Conservation (phyloP, 2,113 vertebrate species). For the Sturnira hondurensis region DNA sequence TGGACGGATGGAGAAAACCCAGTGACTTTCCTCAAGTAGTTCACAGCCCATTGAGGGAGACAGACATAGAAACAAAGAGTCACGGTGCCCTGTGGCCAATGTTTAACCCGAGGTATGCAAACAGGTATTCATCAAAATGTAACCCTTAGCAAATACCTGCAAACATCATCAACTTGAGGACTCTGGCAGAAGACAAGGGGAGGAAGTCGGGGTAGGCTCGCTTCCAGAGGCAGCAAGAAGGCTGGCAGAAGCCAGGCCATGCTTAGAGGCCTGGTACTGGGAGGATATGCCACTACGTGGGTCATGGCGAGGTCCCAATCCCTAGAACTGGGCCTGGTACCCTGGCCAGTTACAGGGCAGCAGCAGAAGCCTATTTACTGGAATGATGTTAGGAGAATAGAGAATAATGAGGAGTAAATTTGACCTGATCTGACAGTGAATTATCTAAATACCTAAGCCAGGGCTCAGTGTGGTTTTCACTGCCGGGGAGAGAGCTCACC, state of each 20-base stretch:
- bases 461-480: not conserved
- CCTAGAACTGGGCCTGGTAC: not conserved
- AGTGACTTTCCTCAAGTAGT: not conserved
- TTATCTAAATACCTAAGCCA: not conserved
- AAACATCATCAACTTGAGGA: not conserved
- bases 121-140: not conserved
- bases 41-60: not conserved
- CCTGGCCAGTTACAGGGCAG: not conserved
- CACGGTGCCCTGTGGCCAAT: not conserved
- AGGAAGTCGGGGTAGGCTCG: not conserved
- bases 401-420: not conserved
- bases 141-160: not conserved
- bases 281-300: fast-evolving
- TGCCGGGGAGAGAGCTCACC: not conserved
- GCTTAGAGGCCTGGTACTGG: fast-evolving
- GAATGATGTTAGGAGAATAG: not conserved
- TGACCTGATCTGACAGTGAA: not conserved
- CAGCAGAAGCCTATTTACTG: not conserved
- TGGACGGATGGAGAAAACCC: not conserved
- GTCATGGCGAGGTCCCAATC: not conserved
- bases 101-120: not conserved
- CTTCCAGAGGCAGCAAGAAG: not conserved
- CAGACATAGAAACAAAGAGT: not conserved
- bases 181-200: not conserved
- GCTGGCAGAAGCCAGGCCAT: not conserved